Evolutionary conservation across 2,888 invertebrate species (phyloP).

Genomic region (Mechanitis messenoides): DNA sequence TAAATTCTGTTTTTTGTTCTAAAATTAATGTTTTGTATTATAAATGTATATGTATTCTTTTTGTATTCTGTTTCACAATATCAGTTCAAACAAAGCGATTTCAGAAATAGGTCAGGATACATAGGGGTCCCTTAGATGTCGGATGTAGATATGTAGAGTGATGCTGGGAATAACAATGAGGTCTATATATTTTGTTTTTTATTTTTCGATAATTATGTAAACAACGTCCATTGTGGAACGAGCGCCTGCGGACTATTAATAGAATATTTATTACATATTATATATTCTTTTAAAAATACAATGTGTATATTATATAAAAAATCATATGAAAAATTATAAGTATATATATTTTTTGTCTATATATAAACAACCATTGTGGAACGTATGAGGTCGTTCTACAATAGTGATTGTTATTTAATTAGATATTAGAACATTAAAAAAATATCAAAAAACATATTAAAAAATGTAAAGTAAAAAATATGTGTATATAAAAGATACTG

Average conservation of each 20-base stretch:
- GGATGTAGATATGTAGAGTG: constrained; percentile 6
- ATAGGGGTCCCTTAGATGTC: constrained; percentile 25
- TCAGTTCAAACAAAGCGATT: constrained; percentile 14
- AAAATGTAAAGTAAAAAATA: too few species aligned
- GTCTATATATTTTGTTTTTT: constrained; percentile 8
- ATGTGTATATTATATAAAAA: too few species aligned
- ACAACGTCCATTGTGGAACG: constrained; percentile 6
- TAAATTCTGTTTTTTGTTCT: too few species aligned
- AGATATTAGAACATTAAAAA: too few species aligned
- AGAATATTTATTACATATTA: not conserved
- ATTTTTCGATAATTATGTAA: constrained; percentile 1
- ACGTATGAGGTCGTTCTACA: too few species aligned
- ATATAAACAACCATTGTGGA: too few species aligned
- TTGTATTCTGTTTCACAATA: constrained; percentile 14
- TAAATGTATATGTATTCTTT: not conserved
- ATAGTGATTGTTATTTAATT: too few species aligned
- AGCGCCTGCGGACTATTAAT: constrained; percentile 11
- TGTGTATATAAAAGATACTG: too few species aligned
- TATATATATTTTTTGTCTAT: too few species aligned
- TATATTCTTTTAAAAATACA: too few species aligned
- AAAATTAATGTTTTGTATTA: not conserved
- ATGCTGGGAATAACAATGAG: constrained; percentile 14
- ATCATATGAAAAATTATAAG: too few species aligned
- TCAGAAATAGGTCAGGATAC: constrained; percentile 21
- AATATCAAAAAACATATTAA: too few species aligned